phyloP scores from a whole-genome alignment of 2,113 vertebrate genomes.

The Grallaria varia region DNA sequence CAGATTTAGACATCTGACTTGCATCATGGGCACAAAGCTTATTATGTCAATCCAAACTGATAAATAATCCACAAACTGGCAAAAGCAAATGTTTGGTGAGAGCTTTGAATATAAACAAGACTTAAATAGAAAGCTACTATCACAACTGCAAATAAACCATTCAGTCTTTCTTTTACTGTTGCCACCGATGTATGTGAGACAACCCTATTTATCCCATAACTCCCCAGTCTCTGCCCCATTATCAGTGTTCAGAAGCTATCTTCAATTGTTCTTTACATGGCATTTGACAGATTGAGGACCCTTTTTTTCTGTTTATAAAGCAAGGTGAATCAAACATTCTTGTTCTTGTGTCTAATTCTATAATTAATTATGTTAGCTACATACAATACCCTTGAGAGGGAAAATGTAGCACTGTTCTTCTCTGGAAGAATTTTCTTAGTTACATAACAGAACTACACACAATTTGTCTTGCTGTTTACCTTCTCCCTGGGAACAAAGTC shows the following conservation, averaged over 20 bases:
- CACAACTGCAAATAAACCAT: background rate
- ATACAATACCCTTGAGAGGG: background rate
- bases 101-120: background rate
- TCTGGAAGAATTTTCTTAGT: background rate
- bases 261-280: background rate
- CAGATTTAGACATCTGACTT: background rate
- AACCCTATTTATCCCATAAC: background rate
- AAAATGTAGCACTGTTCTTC: background rate
- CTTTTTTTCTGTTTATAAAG: background rate
- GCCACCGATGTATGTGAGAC: background rate
- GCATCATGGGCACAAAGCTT: background rate
- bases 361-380: background rate
- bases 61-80: slow-evolving; percentile 10
- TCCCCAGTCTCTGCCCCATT: background rate
- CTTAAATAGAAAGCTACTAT: background rate
- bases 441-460: background rate
- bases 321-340: background rate
- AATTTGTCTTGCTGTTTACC: background rate
- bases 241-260: background rate
- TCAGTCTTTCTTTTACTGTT: background rate
- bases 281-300: background rate
- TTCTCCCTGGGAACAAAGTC: background rate
- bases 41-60: background rate
- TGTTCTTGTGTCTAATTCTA: background rate
- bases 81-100: background rate